Base-by-base conservation (phyloP, 2,797 vertebrate species). In the Poliocrania exsul region DNA sequence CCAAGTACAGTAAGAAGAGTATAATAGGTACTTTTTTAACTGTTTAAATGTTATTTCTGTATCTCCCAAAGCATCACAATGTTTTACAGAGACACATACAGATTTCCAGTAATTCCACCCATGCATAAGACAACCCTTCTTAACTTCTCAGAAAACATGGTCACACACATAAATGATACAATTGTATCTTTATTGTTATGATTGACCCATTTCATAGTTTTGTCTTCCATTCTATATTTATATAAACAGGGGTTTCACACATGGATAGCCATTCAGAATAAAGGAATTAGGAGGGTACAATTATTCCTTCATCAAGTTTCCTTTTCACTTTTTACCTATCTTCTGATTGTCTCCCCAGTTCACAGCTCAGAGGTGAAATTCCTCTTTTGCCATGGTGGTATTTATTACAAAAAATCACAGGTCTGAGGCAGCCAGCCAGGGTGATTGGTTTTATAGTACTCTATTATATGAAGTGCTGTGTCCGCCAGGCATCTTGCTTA, bases 131-230 rank as follows among this genome's bases (percentile, higher is more conserved):
- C 53, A 38, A 6, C 28, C 56, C 49, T 70, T 50, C 18, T 26
- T 44, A 62, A 19, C 13, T 13, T 72, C 50, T 82, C 74, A 69
- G 54, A 70, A 92, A 81, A 73, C 25, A 72, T 14, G 74, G 0
- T 1, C 0, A 4, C 4, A 5, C 16, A 80, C 20, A 72, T 3
- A 44, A 78, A 75, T 16, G 0, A 64, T 26, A 65, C 1, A 3
- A 46, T 1, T 50, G 6, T 28, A 67, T 14, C 3, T 47, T 58
- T 16, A 17, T 14, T 38, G 6, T 42, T 85, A 19, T 21, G 73
- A 25, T 26, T 65, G 4, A 75, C 7, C 65, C 2, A 50, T 38
- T 62, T 88, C 11, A 44, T 47, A 54, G 11, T 47, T 72, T 67
- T 6, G 40, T 51, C 25, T 81, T 61, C 54, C 35, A 69, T 35